Evolutionary conservation across 2,113 vertebrate genomes (phyloP), one percentile per base, ranked within the genome.

Genomic region (Eptatretus burgeri): DNA sequence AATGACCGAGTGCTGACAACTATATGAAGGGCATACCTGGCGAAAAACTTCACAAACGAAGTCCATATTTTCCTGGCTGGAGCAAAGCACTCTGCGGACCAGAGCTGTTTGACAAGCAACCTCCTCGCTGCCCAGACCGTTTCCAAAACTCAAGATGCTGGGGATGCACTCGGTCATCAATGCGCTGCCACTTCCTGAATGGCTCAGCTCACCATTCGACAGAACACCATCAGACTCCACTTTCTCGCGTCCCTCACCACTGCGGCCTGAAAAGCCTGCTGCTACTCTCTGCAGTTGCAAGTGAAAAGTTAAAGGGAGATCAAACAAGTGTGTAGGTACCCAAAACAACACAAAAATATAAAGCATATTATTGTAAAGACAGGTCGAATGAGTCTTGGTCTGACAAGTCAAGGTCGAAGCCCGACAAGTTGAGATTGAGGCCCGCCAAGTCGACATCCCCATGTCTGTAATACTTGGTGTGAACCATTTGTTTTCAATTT

Each of bases 11-110:
- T 41, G 27, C 3, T 5, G 27, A 41, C 27, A 41, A 41, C 3
- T 41, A 41, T 41, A 7, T 41, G 27, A 41, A 41, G 27, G 27
- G 63, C 69, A 76, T 74, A 98, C 91, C 87, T 98, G 91, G 69
- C 86, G 81, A 74, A 98, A 98, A 75, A 98, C 93, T 75, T 98
- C 91, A 13, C 80, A 91, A 69, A 98, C 82, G 76, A 98, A 98
- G 75, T 98, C 93, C 70, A 94, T 83, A 14, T 93, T 87, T 73
- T 78, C 85, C 72, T 86, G 81, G 71, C 81, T 87, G 71, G 76
- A 80, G 74, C 83, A 93, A 71, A 98, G 85, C 10, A 93, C 89
- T 71, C 79, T 83, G 52, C 87, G 79, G 67, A 95, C 85, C 69
- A 98, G 87, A 77, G 95, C 91, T 72, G 93, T 86, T 70, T 95